phyloP scores from a whole-genome alignment of 2,113 vertebrate species.

The Neomonachus schauinslandi region DNA sequence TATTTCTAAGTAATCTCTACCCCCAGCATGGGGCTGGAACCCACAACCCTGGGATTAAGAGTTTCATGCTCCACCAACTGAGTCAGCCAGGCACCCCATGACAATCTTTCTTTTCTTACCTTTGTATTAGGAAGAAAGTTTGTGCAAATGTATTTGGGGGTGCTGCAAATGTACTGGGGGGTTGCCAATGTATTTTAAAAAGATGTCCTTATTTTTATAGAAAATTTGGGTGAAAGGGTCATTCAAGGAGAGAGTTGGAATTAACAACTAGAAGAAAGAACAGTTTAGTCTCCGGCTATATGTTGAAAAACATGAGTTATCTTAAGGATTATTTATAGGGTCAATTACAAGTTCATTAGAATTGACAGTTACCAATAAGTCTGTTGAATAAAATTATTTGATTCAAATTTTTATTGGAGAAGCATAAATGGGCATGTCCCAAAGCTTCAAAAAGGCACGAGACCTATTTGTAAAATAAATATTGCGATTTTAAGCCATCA shows the following conservation, averaged over 20 bases:
- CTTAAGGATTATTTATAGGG: not conserved
- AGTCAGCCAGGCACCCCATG: not conserved
- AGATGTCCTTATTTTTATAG: not conserved
- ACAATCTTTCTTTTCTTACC: not conserved
- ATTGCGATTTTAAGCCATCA: not conserved
- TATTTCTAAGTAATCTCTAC: not conserved
- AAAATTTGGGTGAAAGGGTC: not conserved
- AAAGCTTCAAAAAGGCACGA: not conserved
- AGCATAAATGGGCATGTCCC: not conserved
- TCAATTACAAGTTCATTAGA: not conserved
- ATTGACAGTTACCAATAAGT: not conserved
- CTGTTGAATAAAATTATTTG: not conserved
- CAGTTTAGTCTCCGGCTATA: not conserved
- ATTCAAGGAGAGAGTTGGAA: not conserved
- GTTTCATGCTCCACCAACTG: not conserved
- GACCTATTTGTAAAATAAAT: not conserved
- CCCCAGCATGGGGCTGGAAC: not conserved
- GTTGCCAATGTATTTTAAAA: not conserved
- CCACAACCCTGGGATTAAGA: not conserved
- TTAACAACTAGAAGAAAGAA: not conserved
- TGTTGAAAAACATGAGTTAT: not conserved
- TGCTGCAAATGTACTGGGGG: not conserved
- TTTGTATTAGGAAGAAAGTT: not conserved
- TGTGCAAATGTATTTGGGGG: not conserved
- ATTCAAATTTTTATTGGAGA: not conserved